Evolutionary conservation across 1,140 invertebrate genomes (phyloP), one percentile per base, ranked within the genome.

Genomic region (Sitodiplosis mosellana): DNA sequence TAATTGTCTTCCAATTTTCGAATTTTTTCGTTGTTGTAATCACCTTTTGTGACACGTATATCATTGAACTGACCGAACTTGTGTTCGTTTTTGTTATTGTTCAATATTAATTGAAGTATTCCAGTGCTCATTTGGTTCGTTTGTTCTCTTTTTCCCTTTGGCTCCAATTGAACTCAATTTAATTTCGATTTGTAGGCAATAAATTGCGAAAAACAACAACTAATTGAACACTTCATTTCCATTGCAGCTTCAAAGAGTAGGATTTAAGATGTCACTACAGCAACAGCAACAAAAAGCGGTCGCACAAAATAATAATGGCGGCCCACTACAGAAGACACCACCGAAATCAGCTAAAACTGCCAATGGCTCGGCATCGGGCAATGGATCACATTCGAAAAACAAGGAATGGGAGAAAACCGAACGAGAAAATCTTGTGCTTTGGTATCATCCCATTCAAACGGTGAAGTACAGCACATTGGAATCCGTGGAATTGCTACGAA

Each of bases 401-500:
- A 69, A 65, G 59, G 60, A 67, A 52, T 60, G 59, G 48, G 69
- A 72, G 47, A 55, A 56, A 14, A 53, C 58, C 52, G 74, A 78
- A 55, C 59, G 73, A 12, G 70, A 73, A 58, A 74, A 75, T 56
- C 64, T 93, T 52, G 87, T 92, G 33, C 60, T 96, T 48, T 95
- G 89, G 89, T 75, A 81, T 57, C 76, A 76, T 59, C 91, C 91
- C 20, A 58, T 93, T 43, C 74, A 69, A 50, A 93, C 89, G 11
- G 53, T 89, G 34, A 79, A 85, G 59, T 93, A 88, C 69, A 91
- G 87, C 69, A 59, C 78, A 54, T 72, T 74, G 54, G 89, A 94
- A 75, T 64, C 83, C 52, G 60, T 68, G 54, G 71, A 74, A 55
- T 71, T 81, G 55, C 67, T 71, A 51, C 68, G 65, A 58, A 70